Evolutionary conservation across 2,888 invertebrate species (phyloP).

Genomic region (Folsomia candida): DNA sequence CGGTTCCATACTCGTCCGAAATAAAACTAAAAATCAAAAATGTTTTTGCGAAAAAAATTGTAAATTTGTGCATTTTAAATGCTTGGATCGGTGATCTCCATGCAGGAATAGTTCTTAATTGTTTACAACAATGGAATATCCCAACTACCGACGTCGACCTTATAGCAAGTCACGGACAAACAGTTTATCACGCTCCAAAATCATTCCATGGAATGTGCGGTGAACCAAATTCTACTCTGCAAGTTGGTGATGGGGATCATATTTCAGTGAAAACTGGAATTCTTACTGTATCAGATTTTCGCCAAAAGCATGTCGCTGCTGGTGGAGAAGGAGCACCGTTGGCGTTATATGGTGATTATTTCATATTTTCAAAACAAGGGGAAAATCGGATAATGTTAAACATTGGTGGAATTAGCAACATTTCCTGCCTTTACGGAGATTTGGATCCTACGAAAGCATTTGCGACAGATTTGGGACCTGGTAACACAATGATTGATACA

Average conservation of each 20-base stretch:
- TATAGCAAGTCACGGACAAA: conserved; percentile 42
- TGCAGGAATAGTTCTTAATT: conserved; percentile 24
- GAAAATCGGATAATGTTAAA: conserved; percentile 37
- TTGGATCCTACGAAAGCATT: conserved; percentile 13
- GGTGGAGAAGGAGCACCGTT: conserved; percentile 41
- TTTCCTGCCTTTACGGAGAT: conserved; percentile 25
- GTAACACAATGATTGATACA: conserved; percentile 37
- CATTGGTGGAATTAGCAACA: conserved; percentile 42
- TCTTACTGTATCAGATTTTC: conserved; percentile 36
- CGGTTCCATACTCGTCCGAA: conserved; percentile 19
- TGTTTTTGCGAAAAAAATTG: conserved; percentile 20
- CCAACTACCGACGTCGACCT: conserved; percentile 17
- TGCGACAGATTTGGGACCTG: conserved; percentile 36
- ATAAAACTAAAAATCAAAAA: conserved; percentile 10
- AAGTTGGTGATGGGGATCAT: conserved; percentile 41
- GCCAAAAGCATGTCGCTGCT: conserved; percentile 36
- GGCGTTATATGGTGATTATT: conserved; percentile 32
- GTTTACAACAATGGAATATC: conserved; percentile 24
- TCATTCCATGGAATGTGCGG: neutral
- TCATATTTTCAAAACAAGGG: conserved; percentile 30
- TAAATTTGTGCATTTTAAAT: conserved; percentile 29
- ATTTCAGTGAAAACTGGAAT: conserved; percentile 33
- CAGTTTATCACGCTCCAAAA: conserved; percentile 34
- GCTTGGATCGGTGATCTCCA: conserved; percentile 35
- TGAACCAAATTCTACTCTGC: conserved; percentile 29